These are phyloP conservation scores for Poecilobothrus nobilitatus DNA, from an alignment of 2,888 invertebrate species.

Conservation along the genomic window DNA sequence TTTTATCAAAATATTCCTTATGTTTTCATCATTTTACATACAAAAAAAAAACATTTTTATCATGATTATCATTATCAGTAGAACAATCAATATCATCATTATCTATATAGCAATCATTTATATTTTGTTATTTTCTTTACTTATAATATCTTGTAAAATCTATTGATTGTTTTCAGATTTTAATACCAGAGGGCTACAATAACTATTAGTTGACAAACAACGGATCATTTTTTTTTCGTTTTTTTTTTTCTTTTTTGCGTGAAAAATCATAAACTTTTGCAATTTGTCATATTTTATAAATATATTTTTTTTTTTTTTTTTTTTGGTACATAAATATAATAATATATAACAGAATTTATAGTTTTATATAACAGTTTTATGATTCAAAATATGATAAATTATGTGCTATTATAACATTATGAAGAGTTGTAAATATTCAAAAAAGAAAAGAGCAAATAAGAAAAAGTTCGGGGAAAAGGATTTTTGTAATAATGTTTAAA, in stretches of 20 bases:
- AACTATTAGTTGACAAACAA: background rate
- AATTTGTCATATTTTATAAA: background rate
- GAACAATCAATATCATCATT: background rate
- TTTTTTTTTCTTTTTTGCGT: background rate
- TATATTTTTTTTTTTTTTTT: too few species aligned
- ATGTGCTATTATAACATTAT: slow-evolving; percentile 1
- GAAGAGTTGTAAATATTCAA: background rate
- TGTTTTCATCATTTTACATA: too few species aligned
- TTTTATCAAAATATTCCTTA: too few species aligned
- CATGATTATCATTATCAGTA: too few species aligned
- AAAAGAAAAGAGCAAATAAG: too few species aligned
- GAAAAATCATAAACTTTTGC: slow-evolving; percentile 6
- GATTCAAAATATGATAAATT: slow-evolving; percentile 5
- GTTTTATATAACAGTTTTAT: slow-evolving; percentile 1
- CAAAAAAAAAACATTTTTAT: too few species aligned
- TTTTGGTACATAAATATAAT: too few species aligned
- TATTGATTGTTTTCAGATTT: background rate
- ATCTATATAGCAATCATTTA: background rate
- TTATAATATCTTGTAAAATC: too few species aligned
- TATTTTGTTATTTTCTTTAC: too few species aligned
- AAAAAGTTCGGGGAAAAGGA: too few species aligned
- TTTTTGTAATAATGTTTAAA: too few species aligned
- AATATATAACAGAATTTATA: background rate
- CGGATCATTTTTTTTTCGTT: background rate
- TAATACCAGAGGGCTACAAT: background rate